These are phyloP conservation scores for Lysandra bellargus DNA, from an alignment of 2,888 invertebrate genomes.

Conservation along the genomic window DNA sequence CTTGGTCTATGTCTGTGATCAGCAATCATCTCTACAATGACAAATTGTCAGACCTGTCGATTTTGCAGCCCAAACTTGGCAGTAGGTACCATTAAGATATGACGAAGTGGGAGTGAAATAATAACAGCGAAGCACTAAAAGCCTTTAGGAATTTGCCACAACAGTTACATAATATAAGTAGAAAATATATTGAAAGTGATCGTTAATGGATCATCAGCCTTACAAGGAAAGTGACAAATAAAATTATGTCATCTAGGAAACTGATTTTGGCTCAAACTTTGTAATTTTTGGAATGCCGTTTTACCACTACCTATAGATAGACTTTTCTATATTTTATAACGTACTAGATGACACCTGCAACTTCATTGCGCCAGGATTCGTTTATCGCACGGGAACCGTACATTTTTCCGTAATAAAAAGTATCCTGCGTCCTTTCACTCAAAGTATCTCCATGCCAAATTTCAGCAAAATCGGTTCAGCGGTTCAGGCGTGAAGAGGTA, in stretches of 20 bases:
- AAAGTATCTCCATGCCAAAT: too few relatives aligned
- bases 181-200: conserved; percentile 2
- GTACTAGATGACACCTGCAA: too few relatives aligned
- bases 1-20: too few relatives aligned
- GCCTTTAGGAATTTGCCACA: not conserved
- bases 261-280: not conserved
- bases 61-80: conserved; percentile 18
- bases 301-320: not conserved
- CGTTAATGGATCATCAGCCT: not conserved
- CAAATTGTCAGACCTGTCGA: conserved; percentile 27
- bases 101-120: conserved; percentile 9
- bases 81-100: conserved; percentile 14
- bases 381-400: too few relatives aligned
- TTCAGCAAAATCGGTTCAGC: too few relatives aligned
- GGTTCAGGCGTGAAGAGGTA: too few relatives aligned
- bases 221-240: not conserved
- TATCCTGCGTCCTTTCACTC: too few relatives aligned
- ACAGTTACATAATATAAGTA: not conserved
- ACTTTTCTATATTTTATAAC: not conserved
- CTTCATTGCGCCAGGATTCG: too few relatives aligned
- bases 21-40: conserved; percentile 23
- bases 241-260: not conserved
- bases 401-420: too few relatives aligned
- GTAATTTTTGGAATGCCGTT: not conserved
- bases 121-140: conserved; percentile 1